These are phyloP conservation scores for Alethe castanea DNA, from an alignment of 2,113 vertebrate genomes.

Conservation along the genomic window DNA sequence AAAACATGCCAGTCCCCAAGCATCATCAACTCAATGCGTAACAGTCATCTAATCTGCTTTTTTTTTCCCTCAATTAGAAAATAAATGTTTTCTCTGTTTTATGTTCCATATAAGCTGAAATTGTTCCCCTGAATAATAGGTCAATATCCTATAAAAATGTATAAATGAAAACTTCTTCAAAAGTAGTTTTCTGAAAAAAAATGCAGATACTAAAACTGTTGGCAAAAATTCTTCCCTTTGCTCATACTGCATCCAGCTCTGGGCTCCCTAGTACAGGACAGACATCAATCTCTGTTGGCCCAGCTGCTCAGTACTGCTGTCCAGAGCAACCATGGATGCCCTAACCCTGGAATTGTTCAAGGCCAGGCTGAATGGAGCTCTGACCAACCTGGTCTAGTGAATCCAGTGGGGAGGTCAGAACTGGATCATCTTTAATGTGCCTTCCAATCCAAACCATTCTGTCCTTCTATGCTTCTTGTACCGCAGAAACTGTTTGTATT, in stretches of 20 bases:
- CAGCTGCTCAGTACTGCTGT: neutral
- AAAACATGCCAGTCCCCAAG: neutral
- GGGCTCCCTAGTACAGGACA: neutral
- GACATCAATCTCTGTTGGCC: neutral
- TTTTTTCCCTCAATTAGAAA: neutral
- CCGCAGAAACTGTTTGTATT: accelerated
- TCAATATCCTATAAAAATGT: neutral
- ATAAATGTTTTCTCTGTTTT: neutral
- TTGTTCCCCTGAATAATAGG: neutral
- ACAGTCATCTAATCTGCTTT: neutral
- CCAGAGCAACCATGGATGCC: neutral
- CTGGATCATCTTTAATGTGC: neutral
- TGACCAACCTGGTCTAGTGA: neutral
- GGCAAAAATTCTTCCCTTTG: neutral
- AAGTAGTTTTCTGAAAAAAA: neutral
- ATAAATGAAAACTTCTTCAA: neutral
- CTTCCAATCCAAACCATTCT: neutral
- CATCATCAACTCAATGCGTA: accelerated
- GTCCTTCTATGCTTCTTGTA: neutral
- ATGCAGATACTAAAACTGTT: neutral
- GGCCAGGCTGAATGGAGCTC: neutral
- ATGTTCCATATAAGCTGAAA: neutral
- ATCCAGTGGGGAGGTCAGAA: neutral
- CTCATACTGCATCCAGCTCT: neutral
- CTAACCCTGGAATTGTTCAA: neutral